A percentile compares a stretch with the other conserved stretches of the same genome.
Evolutionary conservation across 1,140 invertebrate species (phyloP).

Genomic region (Palaemon carinicauda): DNA sequence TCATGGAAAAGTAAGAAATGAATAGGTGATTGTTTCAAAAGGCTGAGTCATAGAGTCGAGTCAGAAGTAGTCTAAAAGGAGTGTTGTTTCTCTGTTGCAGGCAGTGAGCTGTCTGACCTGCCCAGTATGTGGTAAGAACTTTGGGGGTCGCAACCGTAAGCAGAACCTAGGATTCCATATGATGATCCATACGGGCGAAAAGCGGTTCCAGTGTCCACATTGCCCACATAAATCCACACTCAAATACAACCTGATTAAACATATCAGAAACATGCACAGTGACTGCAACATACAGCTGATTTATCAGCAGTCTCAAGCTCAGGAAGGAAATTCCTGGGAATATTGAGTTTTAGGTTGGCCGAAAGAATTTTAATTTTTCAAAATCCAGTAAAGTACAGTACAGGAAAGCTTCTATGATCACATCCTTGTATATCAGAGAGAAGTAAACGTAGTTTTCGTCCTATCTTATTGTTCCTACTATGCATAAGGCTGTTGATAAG

Average conservation of each 20-base stretch:
- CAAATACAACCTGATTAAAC: constrained; percentile 47
- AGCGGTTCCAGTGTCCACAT: constrained; percentile 71
- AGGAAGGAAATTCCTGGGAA: neutral
- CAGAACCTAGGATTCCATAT: constrained; percentile 52
- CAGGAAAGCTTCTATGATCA: too few relatives aligned
- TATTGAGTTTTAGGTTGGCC: neutral
- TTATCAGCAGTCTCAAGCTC: neutral
- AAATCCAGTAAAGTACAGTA: too few relatives aligned
- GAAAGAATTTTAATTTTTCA: neutral
- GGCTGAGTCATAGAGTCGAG: neutral
- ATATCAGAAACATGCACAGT: constrained; percentile 36
- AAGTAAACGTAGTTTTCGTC: neutral
- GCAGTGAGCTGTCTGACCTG: constrained; percentile 44
- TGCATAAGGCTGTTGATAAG: neutral
- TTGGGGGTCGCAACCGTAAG: constrained; percentile 49
- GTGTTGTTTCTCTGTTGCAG: constrained; percentile 43
- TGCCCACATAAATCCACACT: constrained; percentile 73
- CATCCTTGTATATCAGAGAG: too few relatives aligned
- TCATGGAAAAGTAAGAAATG: neutral
- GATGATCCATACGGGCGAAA: constrained; percentile 59
- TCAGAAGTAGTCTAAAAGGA: too few relatives aligned
- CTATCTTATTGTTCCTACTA: neutral
- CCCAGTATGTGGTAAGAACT: constrained; percentile 45
- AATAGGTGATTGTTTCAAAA: neutral
- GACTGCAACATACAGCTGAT: neutral